Base-by-base conservation (phyloP, 2,797 vertebrate genomes). In the Hipposideros larvatus region DNA sequence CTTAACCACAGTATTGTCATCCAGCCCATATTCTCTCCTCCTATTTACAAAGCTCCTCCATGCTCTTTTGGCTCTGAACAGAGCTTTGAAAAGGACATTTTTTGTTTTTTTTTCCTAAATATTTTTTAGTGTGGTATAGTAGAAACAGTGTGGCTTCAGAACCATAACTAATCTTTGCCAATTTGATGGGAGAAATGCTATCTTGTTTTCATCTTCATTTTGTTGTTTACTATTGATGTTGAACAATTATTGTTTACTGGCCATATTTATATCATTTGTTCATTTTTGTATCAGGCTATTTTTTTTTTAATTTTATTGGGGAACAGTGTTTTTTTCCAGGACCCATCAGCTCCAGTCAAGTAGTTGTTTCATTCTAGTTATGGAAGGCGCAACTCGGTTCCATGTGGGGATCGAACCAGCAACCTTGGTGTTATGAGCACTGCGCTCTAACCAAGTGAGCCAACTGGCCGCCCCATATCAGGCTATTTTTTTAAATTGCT, bases 31-130 rank as follows among this genome's bases (percentile, higher is more conserved):
- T 22, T 73, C 26, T 86, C 26, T 19, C 61, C 87, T 70, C 51
- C 71, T 55, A 7, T 48, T 94, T 83, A 43, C 19, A 83, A 9
- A 46, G n/a, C 65, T 57, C 37, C 66, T 77, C 73, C 37, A 88
- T 83, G 63, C 46, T 90, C 34, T 80, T 94, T 68, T 68, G 63
- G 46, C 53, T 86, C 51, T 88, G 51, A 68, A 55, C 4, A 65
- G 73, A 84, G 37, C 61, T 95, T 95, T 43, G 74, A 57, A 91
- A 80, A 94, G 66, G 34, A 31, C 34, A 5, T 65, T 93, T 91
- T 78, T 55, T 91, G 34, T 31, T 75, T 6, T 22, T 6, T 22
- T 71, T 4, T 88, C 63, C 19, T 77, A 51, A 55, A 5, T 78
- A n/a, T 26, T 37, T 79, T 94, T 93, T 87, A 82, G 21, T 43